phyloP scores from a whole-genome alignment of 2,113 vertebrate genomes.

The Colinus virginianus region DNA sequence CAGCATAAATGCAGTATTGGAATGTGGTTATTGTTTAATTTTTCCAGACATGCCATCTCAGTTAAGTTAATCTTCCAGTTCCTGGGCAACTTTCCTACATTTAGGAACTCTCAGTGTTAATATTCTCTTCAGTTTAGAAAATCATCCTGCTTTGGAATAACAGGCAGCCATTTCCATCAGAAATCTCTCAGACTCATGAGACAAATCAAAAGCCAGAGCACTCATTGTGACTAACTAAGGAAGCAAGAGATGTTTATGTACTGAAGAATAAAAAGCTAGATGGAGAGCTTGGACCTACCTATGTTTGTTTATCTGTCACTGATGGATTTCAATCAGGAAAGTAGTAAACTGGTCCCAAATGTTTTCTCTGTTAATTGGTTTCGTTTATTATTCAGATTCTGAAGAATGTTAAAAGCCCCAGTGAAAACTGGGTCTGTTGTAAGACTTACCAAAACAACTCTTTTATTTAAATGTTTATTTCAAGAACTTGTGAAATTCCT shows the following conservation, averaged over 20 bases:
- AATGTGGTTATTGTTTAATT: background rate
- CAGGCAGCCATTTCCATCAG: background rate
- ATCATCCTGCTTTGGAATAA: background rate
- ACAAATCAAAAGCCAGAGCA: background rate
- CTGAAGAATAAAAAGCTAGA: background rate
- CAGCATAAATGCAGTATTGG: background rate
- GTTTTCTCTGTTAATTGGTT: conserved; percentile 64
- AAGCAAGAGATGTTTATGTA: background rate
- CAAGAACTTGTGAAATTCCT: conserved; percentile 73
- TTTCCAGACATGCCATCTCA: background rate
- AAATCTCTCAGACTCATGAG: background rate
- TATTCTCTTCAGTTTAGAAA: conserved; percentile 23
- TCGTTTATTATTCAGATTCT: conserved; percentile 54
- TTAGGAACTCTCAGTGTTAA: background rate
- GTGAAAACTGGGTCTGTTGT: background rate
- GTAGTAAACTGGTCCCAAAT: conserved; percentile 51
- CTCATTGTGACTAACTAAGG: background rate
- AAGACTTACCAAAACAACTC: conserved; percentile 50
- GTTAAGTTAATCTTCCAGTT: background rate
- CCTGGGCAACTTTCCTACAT: background rate
- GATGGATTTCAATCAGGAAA: conserved; percentile 26
- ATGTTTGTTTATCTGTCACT: conserved; percentile 20
- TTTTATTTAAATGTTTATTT: conserved; percentile 42
- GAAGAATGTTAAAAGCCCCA: background rate
- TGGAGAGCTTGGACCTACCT: background rate